Base-by-base conservation (phyloP, 1,140 invertebrate genomes). In the Neoseiulus cucumeris region DNA sequence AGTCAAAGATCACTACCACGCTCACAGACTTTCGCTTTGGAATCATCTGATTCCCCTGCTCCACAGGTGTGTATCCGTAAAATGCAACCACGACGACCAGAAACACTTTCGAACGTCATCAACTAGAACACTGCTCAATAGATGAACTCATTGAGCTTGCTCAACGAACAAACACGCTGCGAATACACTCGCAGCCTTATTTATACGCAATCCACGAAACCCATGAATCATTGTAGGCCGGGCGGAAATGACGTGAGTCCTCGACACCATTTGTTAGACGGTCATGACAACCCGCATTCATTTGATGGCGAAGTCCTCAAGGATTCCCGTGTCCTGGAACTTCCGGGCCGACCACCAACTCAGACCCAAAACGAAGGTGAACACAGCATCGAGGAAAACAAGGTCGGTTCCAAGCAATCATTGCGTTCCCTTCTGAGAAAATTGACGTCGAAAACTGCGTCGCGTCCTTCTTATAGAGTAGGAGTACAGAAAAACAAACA, bases 11-110 rank as follows among this genome's bases (percentile, higher is more conserved):
- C 92, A 96, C 77, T 97, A 96, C 76, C 82, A 91, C 68, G 91
- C 91, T 5, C 89, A 91, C 76, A 83, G 89, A 64, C 79, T 96
- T 14, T 94, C 91, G 1, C 92, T 96, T 75, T 98, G 94, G 94
- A 75, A 92, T 33, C 90, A 93, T 72, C 79, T 97, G 20, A 87
- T 98, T 44, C 94, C 94, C 2, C 90, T 94, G 74, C 80, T 98
- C 17, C 91, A 97, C 72, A 83, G 85, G 44, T 86, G 0, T 87
- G 87, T 44, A 39, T 7, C n/a, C n/a, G n/a, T 9, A 39, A 39
- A 39, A 39, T 39, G 33, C 33, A 9, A n/a, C 51, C 14, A 25
- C 22, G 51, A 14, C 51, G 51, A 59, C 51, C 17, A 17, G 2
- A 9, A 17, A 28, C 45, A 6, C 18, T 14, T 7, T 4, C 45